These are phyloP conservation scores for Choristoneura fumiferana DNA, from an alignment of 1,140 invertebrate genomes.

Conservation along the genomic window DNA sequence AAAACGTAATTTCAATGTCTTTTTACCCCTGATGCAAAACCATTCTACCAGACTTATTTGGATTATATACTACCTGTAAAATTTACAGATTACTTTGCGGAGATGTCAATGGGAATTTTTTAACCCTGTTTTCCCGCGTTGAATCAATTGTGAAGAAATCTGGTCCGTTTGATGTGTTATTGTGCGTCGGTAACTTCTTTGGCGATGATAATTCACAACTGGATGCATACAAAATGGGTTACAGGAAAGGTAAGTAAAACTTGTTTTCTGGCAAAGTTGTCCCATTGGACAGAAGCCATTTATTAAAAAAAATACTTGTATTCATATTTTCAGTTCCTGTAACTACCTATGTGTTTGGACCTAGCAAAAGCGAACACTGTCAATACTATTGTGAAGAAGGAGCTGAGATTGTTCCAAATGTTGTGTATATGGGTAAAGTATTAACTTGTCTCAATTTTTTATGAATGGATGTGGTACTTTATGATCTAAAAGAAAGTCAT, in stretches of 20 bases:
- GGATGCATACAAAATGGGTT: slow-evolving; percentile 82
- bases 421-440: slow-evolving; percentile 90
- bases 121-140: slow-evolving; percentile 89
- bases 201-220: slow-evolving; percentile 85
- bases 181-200: slow-evolving; percentile 98
- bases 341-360: slow-evolving; percentile 94
- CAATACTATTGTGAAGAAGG: slow-evolving; percentile 86
- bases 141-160: slow-evolving; percentile 92
- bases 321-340: slow-evolving; percentile 83
- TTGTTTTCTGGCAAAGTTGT: no score
- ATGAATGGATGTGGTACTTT: no score
- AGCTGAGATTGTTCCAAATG: slow-evolving; percentile 91
- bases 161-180: slow-evolving; percentile 92
- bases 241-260: slow-evolving; percentile 80
- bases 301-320: not conserved
- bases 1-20: slow-evolving; percentile 62
- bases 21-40: no score
- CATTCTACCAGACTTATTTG: no score
- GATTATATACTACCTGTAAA: no score
- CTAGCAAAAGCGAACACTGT: slow-evolving; percentile 83
- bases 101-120: slow-evolving; percentile 95
- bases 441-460: slow-evolving; percentile 18
- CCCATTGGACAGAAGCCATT: no score
- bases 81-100: slow-evolving; percentile 87
- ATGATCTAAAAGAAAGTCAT: no score